Base-by-base conservation (phyloP, 1,140 invertebrate genomes). In the Rhyzopertha dominica region DNA sequence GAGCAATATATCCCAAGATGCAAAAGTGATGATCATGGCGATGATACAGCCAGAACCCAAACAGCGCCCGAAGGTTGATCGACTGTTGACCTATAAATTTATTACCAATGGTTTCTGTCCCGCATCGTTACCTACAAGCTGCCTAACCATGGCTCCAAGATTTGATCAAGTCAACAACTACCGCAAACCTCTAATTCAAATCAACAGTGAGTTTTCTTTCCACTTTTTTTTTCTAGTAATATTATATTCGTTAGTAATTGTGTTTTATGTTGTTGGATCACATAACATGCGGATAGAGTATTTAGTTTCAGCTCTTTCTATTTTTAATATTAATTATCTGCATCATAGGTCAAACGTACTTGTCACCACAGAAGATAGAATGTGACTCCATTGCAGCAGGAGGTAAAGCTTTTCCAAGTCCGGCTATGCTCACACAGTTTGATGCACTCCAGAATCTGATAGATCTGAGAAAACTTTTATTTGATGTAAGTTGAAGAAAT, bases 61-160 rank as follows among this genome's bases (percentile, higher is more conserved):
- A 18, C 77, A 80, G 51, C 74, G 94, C 36, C 94, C 93, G 0
- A 79, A 78, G 10, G 82, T 96, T 51, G 70, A 77, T 24, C 77
- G 84, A 59, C 54, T 97, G 22, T 62, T 91, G 1, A 76, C 80
- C 40, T 83, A 91, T 69, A 82, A 79, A 48, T 82, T 77, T 69
- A 72, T 77, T 54, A 79, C 62, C 1, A 71, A 70, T 13, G 88
- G 88, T 42, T 93, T 84, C 59, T 74, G 92, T 63, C 94, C 94
- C 0, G 68, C 74, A 18, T 77, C 82, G 42, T 73, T 97, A 44
- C 94, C 94, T 7, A 73, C 81, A 1, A 95, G 92, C 38, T 94
- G 91, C 66, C 73, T 98, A 37, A 92, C 90, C 4, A 94, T 90
- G 72, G 88, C 90, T 4, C 95, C 95, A 2, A 75, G 92, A 43